These are phyloP conservation scores for Drosophila gaucha DNA, from an alignment of 2,888 invertebrate genomes.

Conservation along the genomic window DNA sequence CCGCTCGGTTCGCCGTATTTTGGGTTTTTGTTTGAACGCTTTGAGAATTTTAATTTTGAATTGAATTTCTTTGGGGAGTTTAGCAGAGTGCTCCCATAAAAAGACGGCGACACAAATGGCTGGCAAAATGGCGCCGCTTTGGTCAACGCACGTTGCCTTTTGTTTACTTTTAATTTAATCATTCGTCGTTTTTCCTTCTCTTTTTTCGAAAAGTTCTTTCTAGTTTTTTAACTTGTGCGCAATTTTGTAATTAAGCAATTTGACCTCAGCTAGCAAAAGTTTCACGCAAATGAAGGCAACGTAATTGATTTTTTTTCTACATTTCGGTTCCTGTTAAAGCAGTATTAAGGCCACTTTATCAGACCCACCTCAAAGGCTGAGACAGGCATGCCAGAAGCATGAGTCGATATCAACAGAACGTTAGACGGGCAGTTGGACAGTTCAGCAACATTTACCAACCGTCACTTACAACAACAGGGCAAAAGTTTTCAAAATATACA, in stretches of 20 bases:
- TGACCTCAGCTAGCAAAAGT: conserved; percentile 74
- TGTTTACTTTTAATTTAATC: conserved; percentile 81
- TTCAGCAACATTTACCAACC: conserved; percentile 15
- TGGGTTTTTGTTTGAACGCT: conserved; percentile 59
- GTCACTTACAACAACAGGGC: conserved; percentile 23
- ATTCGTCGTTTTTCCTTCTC: conserved; percentile 29
- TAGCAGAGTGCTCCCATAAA: conserved; percentile 38
- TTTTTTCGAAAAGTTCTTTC: conserved; percentile 41
- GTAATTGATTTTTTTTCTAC: conserved; percentile 56
- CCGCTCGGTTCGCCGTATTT: conserved; percentile 29
- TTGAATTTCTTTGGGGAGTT: conserved; percentile 58
- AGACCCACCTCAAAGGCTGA: conserved; percentile 45
- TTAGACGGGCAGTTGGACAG: conserved; percentile 41
- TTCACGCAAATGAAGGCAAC: conserved; percentile 72
- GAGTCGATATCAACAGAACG: conserved; percentile 36
- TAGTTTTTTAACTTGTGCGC: conserved; percentile 57
- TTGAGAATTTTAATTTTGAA: conserved; percentile 75
- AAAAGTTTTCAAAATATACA: conserved; percentile 60
- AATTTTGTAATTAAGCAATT: conserved; percentile 83
- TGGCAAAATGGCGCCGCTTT: conserved; percentile 71
- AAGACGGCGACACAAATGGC: conserved; percentile 58
- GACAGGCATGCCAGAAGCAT: conserved; percentile 38
- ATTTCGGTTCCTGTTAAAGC: conserved; percentile 10
- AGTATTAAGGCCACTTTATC: conserved; percentile 10
- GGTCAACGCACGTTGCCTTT: conserved; percentile 73